These are phyloP conservation scores for Zosterops hypoxanthus DNA, from an alignment of 2,113 vertebrate species.

Conservation along the genomic window DNA sequence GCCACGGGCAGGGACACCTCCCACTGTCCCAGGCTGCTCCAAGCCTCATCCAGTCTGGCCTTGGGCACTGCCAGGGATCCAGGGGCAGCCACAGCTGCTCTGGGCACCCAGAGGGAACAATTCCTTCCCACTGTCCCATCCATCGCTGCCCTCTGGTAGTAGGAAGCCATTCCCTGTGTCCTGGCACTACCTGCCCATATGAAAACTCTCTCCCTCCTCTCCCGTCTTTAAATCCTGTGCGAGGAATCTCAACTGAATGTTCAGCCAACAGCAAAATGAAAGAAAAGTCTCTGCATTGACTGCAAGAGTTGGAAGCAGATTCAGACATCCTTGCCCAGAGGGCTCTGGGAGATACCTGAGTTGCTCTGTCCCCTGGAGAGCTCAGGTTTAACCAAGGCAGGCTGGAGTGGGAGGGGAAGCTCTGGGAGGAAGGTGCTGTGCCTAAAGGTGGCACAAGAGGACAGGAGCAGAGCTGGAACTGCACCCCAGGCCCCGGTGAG, in stretches of 20 bases:
- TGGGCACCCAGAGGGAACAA: background rate
- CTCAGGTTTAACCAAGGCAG: background rate
- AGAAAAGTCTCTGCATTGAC: background rate
- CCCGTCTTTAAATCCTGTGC: background rate
- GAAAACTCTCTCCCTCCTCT: background rate
- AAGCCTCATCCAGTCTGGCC: background rate
- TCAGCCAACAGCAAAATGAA: background rate
- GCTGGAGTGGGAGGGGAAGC: background rate
- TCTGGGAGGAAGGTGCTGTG: background rate
- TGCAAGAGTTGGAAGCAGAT: background rate
- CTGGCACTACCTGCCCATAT: background rate
- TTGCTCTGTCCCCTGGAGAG: background rate
- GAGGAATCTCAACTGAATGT: background rate
- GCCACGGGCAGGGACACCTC: background rate
- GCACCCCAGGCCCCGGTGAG: background rate
- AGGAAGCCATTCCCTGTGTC: background rate
- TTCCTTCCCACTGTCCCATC: background rate
- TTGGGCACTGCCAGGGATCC: background rate
- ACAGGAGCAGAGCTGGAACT: background rate
- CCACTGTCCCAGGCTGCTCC: background rate
- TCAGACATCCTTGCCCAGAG: background rate
- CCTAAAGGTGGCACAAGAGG: slow-evolving; percentile 11
- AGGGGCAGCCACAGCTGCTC: background rate
- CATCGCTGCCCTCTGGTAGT: background rate
- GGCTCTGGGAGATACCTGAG: background rate